Percentiles rank a stretch among this genome's conserved stretches.
Evolutionary conservation across 2,888 invertebrate species (phyloP).

Genomic region (Gymnoscelis rufifasciata): DNA sequence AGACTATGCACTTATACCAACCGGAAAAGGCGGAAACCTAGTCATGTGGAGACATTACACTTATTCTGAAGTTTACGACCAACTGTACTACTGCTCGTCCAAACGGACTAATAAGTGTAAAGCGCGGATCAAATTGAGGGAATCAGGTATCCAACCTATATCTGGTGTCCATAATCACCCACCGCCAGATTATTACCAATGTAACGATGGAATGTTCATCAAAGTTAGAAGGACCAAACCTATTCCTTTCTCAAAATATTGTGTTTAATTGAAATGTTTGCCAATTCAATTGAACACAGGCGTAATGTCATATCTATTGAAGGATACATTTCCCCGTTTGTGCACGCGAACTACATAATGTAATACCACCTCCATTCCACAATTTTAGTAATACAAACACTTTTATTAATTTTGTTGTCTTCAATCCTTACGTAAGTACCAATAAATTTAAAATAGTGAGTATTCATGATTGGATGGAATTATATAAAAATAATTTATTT

Average conservation of each 20-base stretch:
- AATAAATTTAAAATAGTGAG: too few relatives aligned
- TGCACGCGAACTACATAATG: too few relatives aligned
- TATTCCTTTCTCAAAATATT: neutral
- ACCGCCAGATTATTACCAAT: constrained; percentile 1
- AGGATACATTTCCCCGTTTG: too few relatives aligned
- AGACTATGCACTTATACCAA: constrained; percentile 4
- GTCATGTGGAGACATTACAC: constrained; percentile 10
- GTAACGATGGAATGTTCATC: neutral
- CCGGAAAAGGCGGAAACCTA: constrained; percentile 7
- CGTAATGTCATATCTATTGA: too few relatives aligned
- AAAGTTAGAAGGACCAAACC: neutral
- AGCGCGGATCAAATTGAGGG: neutral
- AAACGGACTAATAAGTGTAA: neutral
- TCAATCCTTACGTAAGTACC: too few relatives aligned
- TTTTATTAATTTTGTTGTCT: too few relatives aligned
- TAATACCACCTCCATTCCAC: too few relatives aligned
- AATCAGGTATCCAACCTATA: constrained; percentile 1
- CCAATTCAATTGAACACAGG: too few relatives aligned
- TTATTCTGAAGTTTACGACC: neutral
- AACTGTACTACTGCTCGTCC: neutral
- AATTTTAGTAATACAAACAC: too few relatives aligned
- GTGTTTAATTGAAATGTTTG: neutral
- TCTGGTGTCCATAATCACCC: constrained; percentile 1
- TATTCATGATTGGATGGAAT: too few relatives aligned
- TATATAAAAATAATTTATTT: too few relatives aligned